These are phyloP conservation scores for Smittia aterrima DNA, from an alignment of 2,888 invertebrate genomes.

Conservation along the genomic window DNA sequence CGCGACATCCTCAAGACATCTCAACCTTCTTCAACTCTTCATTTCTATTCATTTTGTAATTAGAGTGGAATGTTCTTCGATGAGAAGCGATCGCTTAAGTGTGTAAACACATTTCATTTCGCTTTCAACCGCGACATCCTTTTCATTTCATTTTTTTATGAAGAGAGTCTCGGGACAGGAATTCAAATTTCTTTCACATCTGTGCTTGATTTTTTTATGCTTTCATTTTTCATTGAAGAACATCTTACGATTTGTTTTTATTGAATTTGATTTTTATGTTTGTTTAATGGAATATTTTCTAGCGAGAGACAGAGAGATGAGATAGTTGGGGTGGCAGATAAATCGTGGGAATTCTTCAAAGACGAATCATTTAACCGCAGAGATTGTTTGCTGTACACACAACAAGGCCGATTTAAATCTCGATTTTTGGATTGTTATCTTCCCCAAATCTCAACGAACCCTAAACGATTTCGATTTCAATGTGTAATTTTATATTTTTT, in stretches of 20 bases:
- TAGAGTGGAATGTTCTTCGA: too few relatives aligned
- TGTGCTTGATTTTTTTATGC: background rate
- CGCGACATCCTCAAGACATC: too few relatives aligned
- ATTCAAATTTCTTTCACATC: constrained; percentile 18
- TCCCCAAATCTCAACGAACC: background rate
- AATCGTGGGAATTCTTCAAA: constrained; percentile 16
- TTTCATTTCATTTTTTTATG: background rate
- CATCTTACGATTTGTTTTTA: constrained; percentile 12
- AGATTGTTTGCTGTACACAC: background rate
- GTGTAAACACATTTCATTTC: constrained; percentile 23
- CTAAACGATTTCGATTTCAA: constrained; percentile 15
- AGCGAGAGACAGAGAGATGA: background rate
- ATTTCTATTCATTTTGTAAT: too few relatives aligned
- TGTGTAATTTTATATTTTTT: constrained; percentile 16
- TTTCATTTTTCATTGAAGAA: constrained; percentile 7
- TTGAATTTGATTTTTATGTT: constrained; percentile 21
- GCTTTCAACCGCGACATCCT: background rate
- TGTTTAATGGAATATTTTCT: constrained; percentile 9
- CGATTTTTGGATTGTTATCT: background rate
- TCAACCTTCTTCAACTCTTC: too few relatives aligned
- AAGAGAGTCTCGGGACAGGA: background rate
- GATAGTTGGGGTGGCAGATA: background rate
- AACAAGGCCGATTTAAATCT: background rate
- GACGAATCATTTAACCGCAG: background rate
- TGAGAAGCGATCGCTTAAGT: background rate